Evolutionary conservation across 1,140 invertebrate genomes (phyloP).

Genomic region (Listronotus bonariensis): DNA sequence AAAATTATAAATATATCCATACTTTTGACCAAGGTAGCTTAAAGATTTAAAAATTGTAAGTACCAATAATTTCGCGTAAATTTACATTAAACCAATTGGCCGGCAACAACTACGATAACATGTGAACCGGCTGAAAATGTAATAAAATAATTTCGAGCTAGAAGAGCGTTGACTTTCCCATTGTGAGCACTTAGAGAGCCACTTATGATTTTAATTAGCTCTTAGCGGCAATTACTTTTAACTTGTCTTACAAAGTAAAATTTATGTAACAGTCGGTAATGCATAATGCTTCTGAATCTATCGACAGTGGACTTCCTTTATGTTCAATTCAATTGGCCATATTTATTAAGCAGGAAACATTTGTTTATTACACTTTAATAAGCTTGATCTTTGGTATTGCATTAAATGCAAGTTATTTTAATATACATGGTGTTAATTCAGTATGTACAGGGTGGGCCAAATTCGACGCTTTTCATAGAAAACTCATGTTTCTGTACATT

Average conservation of each 20-base stretch:
- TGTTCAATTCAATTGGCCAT: not conserved
- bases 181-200: slow-evolving; percentile 12
- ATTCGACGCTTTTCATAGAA: too few relatives aligned
- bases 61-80: too few relatives aligned
- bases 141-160: slow-evolving; percentile 3
- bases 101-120: too few relatives aligned
- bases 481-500: too few relatives aligned
- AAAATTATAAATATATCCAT: too few relatives aligned
- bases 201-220: slow-evolving; percentile 15
- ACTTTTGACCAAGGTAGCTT: too few relatives aligned
- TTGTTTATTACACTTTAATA: not conserved
- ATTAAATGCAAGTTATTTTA: too few relatives aligned
- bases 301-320: slow-evolving; percentile 9
- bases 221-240: not conserved
- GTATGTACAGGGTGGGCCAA: too few relatives aligned
- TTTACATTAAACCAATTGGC: too few relatives aligned
- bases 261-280: not conserved
- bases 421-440: too few relatives aligned
- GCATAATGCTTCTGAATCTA: not conserved
- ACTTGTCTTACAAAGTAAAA: slow-evolving; percentile 2
- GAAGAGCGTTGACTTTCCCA: slow-evolving; percentile 13
- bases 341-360: slow-evolving; percentile 5
- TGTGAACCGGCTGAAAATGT: not conserved
- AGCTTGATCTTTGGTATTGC: too few relatives aligned
- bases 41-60: too few relatives aligned